A percentile compares a stretch with the other conserved stretches of the same genome.
phyloP scores from a whole-genome alignment of 2,113 vertebrate genomes.

The Donacobius atricapilla region DNA sequence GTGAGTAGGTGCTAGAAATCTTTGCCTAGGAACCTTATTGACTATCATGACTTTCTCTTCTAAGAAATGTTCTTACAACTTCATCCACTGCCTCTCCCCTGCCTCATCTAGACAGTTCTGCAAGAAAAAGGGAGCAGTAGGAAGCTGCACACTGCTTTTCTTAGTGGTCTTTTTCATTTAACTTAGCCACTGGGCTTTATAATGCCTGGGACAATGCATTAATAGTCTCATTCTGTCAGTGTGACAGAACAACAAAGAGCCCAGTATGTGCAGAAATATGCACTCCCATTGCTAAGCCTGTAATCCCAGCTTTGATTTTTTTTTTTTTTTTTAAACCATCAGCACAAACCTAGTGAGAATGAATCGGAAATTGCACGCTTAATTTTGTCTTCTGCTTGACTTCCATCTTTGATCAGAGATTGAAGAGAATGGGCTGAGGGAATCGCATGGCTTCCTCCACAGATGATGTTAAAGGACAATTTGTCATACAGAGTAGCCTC shows the following conservation, averaged over 20 bases:
- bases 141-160: neutral
- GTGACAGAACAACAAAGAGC: constrained; percentile 57
- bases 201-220: constrained; percentile 30
- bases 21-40: neutral
- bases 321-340: neutral
- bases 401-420: constrained; percentile 38
- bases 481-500: neutral
- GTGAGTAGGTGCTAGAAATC: neutral
- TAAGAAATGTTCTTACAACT: neutral
- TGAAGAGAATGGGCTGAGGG: neutral
- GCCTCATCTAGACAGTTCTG: neutral
- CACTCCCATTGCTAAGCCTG: constrained; percentile 34
- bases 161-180: constrained; percentile 24
- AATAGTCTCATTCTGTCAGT: constrained; percentile 46
- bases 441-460: neutral
- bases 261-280: constrained; percentile 55
- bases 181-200: constrained; percentile 31
- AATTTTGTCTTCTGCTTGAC: neutral
- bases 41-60: neutral
- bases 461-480: neutral
- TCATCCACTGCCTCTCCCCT: neutral
- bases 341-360: constrained; percentile 20
- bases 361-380: neutral
- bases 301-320: constrained; percentile 31
- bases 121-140: neutral